Conservation (phyloP, 1,140 invertebrate species). For the Chlorops oryzae region DNA sequence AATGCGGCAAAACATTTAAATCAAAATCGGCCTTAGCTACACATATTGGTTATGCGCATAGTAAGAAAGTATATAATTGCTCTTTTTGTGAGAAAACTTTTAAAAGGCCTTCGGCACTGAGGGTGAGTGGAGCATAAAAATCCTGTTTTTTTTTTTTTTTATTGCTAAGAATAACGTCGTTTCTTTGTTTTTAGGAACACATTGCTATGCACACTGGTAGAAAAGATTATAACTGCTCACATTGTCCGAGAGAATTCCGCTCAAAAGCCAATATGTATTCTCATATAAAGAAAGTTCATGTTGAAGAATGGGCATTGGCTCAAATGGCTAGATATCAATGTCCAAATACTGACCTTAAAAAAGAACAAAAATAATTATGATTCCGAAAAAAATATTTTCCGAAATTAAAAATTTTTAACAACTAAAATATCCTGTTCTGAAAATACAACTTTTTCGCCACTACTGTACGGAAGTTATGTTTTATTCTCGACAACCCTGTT, state of each 20-base stretch:
- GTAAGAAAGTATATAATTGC: slow-evolving; percentile 26
- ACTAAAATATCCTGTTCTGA: no score
- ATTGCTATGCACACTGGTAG: slow-evolving; percentile 31
- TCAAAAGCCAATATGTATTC: slow-evolving; percentile 31
- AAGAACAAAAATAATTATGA: no score
- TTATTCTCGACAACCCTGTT: no score
- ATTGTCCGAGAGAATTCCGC: slow-evolving; percentile 32
- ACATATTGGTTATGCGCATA: slow-evolving; percentile 24
- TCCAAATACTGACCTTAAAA: no score
- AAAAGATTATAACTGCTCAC: slow-evolving; percentile 29
- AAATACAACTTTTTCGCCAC: no score
- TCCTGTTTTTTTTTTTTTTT: neutral
- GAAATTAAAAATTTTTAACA: no score
- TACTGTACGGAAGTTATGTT: no score
- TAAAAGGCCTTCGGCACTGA: slow-evolving; percentile 13
- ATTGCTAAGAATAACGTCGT: neutral
- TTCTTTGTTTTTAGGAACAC: slow-evolving; percentile 26
- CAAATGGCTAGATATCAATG: no score
- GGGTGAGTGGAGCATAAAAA: neutral
- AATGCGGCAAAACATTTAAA: slow-evolving; percentile 21
- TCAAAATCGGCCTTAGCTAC: slow-evolving; percentile 17
- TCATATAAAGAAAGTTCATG: slow-evolving; percentile 30
- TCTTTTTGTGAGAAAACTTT: slow-evolving; percentile 28
- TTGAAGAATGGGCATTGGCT: slow-evolving; percentile 21
- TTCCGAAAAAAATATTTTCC: no score